A percentile compares a stretch with the other conserved stretches of the same genome.
Evolutionary conservation across 2,797 vertebrate species (phyloP).

Genomic region (Cryptoblepharus egeriae): DNA sequence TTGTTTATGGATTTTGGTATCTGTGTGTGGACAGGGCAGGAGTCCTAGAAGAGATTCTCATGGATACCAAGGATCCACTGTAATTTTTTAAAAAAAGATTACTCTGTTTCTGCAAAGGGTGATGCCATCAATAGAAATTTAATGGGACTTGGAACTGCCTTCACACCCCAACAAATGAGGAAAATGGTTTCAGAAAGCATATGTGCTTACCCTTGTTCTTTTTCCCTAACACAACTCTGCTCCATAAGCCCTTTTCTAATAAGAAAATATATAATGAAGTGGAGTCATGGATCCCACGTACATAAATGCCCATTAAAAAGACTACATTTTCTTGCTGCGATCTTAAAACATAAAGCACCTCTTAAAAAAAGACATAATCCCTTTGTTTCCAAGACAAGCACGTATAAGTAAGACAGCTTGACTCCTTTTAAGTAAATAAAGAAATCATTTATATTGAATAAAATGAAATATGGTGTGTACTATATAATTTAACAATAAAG

Average conservation of each 20-base stretch:
- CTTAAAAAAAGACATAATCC: slow-evolving; percentile 74
- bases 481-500: slow-evolving; percentile 70
- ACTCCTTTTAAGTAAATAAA: slow-evolving; percentile 77
- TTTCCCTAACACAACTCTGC: slow-evolving; percentile 58
- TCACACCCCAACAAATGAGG: too few species aligned
- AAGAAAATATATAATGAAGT: slow-evolving; percentile 71
- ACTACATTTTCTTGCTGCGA: slow-evolving; percentile 73
- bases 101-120: too few species aligned
- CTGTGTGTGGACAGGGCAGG: too few species aligned
- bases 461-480: slow-evolving; percentile 70
- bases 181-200: slow-evolving; percentile 51
- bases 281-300: slow-evolving; percentile 70
- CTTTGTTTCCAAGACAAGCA: slow-evolving; percentile 79
- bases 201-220: slow-evolving; percentile 30
- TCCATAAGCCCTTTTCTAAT: slow-evolving; percentile 69
- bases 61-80: too few species aligned
- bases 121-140: too few species aligned
- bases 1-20: too few species aligned
- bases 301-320: slow-evolving; percentile 73
- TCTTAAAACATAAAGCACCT: slow-evolving; percentile 80
- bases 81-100: too few species aligned
- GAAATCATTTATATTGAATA: slow-evolving; percentile 74
- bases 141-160: too few species aligned
- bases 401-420: slow-evolving; percentile 68
- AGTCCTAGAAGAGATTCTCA: too few species aligned